phyloP scores from a whole-genome alignment of 1,140 invertebrate genomes.

The Drosophila sturtevanti region DNA sequence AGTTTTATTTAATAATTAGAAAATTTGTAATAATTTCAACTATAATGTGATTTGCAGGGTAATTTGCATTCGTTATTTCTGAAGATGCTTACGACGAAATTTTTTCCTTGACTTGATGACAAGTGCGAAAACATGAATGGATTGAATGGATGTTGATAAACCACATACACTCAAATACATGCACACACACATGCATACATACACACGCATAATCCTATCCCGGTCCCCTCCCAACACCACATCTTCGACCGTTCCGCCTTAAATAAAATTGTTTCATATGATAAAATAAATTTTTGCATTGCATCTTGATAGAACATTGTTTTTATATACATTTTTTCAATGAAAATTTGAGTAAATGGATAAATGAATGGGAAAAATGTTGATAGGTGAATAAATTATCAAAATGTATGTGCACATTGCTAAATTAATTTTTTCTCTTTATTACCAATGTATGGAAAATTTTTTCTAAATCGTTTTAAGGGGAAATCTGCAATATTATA shows the following conservation, averaged over 20 bases:
- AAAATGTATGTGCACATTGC: background rate
- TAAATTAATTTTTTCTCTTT: background rate
- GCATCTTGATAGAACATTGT: constrained; percentile 1
- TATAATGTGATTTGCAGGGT: too few relatives aligned
- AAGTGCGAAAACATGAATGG: constrained; percentile 17
- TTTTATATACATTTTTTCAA: background rate
- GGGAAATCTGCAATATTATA: too few relatives aligned
- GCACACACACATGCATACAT: background rate
- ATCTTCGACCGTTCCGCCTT: background rate
- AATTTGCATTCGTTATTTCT: background rate
- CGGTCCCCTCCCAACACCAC: background rate
- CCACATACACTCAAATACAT: background rate
- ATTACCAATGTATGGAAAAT: background rate
- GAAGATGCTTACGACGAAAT: background rate
- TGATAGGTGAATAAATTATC: constrained; percentile 8
- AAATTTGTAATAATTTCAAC: too few relatives aligned
- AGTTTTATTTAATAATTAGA: too few relatives aligned
- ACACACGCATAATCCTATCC: background rate
- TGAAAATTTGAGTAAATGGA: constrained; percentile 1
- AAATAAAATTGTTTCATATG: constrained; percentile 1
- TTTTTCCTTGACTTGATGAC: constrained; percentile 8
- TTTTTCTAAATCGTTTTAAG: too few relatives aligned
- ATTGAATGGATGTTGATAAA: constrained; percentile 2
- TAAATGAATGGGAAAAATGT: constrained; percentile 1
- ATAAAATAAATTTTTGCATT: background rate